Percentiles rank a stretch among this genome's conserved stretches.
Conservation (phyloP, 2,113 vertebrate species). For the Chaetodon trifascialis region DNA sequence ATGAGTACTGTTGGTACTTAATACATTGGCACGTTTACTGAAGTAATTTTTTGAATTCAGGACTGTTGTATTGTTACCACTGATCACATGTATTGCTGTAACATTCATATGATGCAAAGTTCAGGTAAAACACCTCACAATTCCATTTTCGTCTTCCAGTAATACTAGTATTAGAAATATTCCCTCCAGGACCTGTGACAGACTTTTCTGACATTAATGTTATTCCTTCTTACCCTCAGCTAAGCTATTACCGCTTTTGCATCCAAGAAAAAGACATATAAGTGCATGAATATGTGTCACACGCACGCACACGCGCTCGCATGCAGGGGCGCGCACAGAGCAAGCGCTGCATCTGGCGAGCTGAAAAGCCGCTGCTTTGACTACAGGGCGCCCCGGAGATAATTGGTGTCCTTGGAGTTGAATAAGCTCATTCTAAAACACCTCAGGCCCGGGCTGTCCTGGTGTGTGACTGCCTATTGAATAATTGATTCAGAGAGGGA, state of each 20-base stretch:
- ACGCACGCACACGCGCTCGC: neutral
- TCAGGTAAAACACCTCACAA: neutral
- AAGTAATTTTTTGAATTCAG: too few relatives aligned
- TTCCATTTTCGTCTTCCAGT: neutral
- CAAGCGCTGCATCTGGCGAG: slow-evolving; percentile 89
- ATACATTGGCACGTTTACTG: too few relatives aligned
- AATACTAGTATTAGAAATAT: neutral
- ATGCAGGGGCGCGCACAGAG: slow-evolving; percentile 17
- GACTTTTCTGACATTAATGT: neutral
- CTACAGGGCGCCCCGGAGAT: slow-evolving; percentile 93
- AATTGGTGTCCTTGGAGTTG: slow-evolving; percentile 99
- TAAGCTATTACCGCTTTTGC: neutral
- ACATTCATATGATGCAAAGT: too few relatives aligned
- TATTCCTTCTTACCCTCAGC: neutral
- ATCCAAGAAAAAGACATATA: too few relatives aligned
- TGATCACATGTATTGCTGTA: neutral
- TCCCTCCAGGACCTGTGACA: neutral
- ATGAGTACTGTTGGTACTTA: too few relatives aligned
- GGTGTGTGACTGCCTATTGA: slow-evolving; percentile 94
- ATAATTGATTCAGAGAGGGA: slow-evolving; percentile 97
- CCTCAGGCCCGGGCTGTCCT: slow-evolving; percentile 90
- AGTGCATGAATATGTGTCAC: slow-evolving; percentile 2
- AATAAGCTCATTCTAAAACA: slow-evolving; percentile 95
- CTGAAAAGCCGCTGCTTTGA: slow-evolving; percentile 88
- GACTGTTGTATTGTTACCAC: too few relatives aligned